These are phyloP conservation scores for Micoletzkya japonica DNA, from an alignment of 2,888 invertebrate genomes.

Conservation along the genomic window DNA sequence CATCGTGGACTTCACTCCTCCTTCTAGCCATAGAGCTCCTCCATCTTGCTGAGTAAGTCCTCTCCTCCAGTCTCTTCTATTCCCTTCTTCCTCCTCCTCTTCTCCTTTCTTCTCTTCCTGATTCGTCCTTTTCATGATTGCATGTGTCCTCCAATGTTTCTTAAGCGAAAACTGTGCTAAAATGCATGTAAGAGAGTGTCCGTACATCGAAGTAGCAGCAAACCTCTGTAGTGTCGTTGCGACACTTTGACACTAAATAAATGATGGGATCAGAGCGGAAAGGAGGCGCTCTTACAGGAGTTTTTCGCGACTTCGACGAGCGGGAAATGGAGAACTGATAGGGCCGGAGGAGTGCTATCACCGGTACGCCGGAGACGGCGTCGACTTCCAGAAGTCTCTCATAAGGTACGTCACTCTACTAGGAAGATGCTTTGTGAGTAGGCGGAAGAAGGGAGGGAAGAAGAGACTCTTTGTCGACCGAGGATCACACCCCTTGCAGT, in stretches of 20 bases:
- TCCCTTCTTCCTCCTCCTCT: no score
- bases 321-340: conserved; percentile 8
- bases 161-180: no score
- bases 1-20: conserved; percentile 22
- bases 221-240: no score
- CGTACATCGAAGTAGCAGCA: no score
- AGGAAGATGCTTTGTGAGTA: neutral
- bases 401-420: conserved; percentile 9
- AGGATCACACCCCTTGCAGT: conserved; percentile 9
- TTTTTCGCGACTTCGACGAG: conserved; percentile 18
- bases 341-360: conserved; percentile 25
- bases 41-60: neutral
- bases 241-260: no score
- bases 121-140: no score
- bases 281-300: neutral
- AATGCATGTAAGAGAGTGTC: no score
- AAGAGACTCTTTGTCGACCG: neutral
- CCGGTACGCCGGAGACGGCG: conserved; percentile 22
- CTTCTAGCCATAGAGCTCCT: neutral
- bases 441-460: neutral
- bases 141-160: no score
- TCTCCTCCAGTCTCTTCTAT: neutral
- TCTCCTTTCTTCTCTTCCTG: no score
- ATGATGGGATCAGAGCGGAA: neutral
- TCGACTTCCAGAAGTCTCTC: conserved; percentile 10